These are phyloP conservation scores for Austrofundulus limnaeus DNA, from an alignment of 2,113 vertebrate genomes.

Conservation along the genomic window DNA sequence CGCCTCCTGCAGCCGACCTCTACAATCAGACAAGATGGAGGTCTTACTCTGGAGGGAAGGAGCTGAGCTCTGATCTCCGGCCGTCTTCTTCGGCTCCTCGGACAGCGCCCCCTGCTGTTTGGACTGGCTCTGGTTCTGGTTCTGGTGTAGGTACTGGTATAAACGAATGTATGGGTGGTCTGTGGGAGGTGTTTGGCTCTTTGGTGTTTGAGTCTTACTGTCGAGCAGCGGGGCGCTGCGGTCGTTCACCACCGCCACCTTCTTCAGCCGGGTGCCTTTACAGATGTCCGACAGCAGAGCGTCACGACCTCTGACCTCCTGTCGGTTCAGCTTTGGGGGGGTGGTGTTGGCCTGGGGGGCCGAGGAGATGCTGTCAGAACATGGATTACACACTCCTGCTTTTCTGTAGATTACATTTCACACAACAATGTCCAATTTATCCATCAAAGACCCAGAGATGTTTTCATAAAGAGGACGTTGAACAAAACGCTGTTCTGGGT, in stretches of 20 bases:
- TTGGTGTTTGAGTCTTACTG: slow-evolving; percentile 80
- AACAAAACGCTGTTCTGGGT: too few relatives aligned
- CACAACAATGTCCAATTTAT: too few relatives aligned
- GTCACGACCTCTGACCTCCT: slow-evolving; percentile 85
- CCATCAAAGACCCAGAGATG: too few relatives aligned
- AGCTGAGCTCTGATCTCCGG: slow-evolving; percentile 32
- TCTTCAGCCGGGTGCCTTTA: slow-evolving; percentile 86
- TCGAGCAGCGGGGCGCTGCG: slow-evolving; percentile 89
- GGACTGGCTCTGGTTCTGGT: slow-evolving; percentile 31
- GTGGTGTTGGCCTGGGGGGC: slow-evolving; percentile 81
- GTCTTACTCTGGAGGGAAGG: slow-evolving; percentile 51
- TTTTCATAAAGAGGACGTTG: too few relatives aligned
- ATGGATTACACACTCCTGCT: too few relatives aligned
- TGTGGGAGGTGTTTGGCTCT: slow-evolving; percentile 60
- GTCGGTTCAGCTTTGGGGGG: slow-evolving; percentile 82
- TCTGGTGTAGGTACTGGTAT: slow-evolving; percentile 73
- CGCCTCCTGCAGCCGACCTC: slow-evolving; percentile 40
- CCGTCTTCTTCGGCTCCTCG: slow-evolving; percentile 36
- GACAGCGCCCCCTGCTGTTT: slow-evolving; percentile 56
- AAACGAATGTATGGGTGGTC: slow-evolving; percentile 74
- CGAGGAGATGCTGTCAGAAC: not conserved
- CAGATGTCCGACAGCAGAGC: slow-evolving; percentile 92
- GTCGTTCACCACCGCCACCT: slow-evolving; percentile 86
- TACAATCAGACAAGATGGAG: slow-evolving; percentile 9
- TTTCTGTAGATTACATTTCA: too few relatives aligned